phyloP scores from a whole-genome alignment of 2,888 invertebrate species.

The Hirtodrosophila cameraria region DNA sequence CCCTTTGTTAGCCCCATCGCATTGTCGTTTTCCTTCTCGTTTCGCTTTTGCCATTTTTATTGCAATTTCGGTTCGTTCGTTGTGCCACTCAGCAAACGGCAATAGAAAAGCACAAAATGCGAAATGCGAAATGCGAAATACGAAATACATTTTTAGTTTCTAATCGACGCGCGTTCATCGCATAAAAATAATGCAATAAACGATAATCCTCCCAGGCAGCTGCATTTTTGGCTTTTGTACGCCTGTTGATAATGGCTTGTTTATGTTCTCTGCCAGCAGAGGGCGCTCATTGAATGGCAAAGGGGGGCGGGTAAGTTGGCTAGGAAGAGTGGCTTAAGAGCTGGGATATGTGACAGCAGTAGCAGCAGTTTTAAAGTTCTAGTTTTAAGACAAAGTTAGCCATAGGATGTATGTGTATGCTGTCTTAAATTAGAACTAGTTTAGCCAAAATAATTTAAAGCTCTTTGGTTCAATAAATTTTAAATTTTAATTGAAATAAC shows the following conservation, averaged over 20 bases:
- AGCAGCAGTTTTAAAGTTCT: no score
- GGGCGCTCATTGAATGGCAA: no score
- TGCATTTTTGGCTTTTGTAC: conserved; percentile 59
- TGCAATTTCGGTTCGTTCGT: conserved; percentile 59
- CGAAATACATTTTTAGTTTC: conserved; percentile 76
- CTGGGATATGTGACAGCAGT: no score
- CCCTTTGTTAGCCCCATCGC: not conserved
- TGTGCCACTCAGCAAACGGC: conserved; percentile 47
- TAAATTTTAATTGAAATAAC: no score
- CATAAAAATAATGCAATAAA: conserved; percentile 80
- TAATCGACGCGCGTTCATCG: conserved; percentile 80
- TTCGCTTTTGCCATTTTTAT: conserved; percentile 59
- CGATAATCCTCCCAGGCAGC: conserved; percentile 69
- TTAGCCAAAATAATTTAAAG: no score
- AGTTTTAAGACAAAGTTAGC: no score
- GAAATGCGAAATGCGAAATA: conserved; percentile 38
- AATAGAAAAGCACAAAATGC: conserved; percentile 17
- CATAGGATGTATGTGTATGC: no score
- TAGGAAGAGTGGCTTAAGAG: no score
- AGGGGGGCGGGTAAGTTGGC: not conserved
- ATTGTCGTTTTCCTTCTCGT: conserved; percentile 20
- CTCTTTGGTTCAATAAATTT: no score
- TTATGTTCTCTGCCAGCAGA: conserved; percentile 34
- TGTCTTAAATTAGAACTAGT: no score
- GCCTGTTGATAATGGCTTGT: conserved; percentile 62